These are phyloP conservation scores for Rhizoglyphus robini DNA, from an alignment of 1,140 invertebrate genomes.

Conservation along the genomic window DNA sequence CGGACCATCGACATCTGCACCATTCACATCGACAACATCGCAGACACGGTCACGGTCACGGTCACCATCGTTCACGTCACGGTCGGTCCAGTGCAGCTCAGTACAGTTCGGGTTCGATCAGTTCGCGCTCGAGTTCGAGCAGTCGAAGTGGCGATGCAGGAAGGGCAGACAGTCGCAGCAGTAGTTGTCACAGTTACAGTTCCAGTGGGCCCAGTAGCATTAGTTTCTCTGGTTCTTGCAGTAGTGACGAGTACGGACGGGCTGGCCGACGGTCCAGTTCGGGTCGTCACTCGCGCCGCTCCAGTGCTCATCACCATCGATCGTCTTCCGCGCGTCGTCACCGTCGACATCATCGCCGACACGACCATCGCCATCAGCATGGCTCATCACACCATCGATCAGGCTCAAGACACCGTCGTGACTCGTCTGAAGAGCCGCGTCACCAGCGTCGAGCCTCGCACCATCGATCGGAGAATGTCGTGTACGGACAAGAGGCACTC, in stretches of 20 bases:
- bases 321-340: background rate
- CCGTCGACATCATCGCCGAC: background rate
- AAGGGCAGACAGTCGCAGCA: background rate
- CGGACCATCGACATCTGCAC: background rate
- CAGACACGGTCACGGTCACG: background rate
- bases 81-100: background rate
- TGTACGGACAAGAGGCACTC: background rate
- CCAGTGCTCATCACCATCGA: background rate
- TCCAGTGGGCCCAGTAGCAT: background rate
- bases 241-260: background rate
- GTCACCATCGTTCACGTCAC: background rate
- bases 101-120: background rate
- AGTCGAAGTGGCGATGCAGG: background rate
- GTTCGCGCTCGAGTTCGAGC: conserved; percentile 4
- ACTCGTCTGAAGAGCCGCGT: too few species aligned
- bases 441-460: background rate
- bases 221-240: background rate
- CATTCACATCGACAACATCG: background rate
- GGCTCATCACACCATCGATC: background rate
- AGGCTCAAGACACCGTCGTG: background rate
- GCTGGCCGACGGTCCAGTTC: background rate
- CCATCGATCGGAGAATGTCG: background rate
- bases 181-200: background rate
- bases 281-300: background rate
- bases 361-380: background rate